Conservation (phyloP, 2,113 vertebrate species). For the Sisor rabdophorus region DNA sequence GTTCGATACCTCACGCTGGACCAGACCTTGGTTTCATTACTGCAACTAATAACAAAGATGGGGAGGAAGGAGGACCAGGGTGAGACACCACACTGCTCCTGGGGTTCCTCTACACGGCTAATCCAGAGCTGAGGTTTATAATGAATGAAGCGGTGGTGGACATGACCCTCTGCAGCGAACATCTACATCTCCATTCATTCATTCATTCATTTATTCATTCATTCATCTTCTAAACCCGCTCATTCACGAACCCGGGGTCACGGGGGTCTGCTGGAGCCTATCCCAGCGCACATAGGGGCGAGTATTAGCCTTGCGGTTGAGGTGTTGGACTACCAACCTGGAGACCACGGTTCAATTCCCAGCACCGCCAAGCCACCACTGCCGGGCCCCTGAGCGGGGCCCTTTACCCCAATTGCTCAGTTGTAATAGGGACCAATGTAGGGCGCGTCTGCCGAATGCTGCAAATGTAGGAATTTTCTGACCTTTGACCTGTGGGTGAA, state of each 20-base stretch:
- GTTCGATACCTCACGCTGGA: slow-evolving; percentile 12
- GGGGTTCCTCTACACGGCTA: slow-evolving; percentile 38
- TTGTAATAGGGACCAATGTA: too few relatives aligned
- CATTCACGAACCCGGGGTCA: slow-evolving; percentile 55
- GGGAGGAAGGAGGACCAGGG: slow-evolving; percentile 22
- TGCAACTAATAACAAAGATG: slow-evolving; percentile 29
- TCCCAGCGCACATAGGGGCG: too few relatives aligned
- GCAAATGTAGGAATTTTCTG: too few relatives aligned
- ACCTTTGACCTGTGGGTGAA: not conserved
- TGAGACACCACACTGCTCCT: not conserved
- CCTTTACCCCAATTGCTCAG: too few relatives aligned
- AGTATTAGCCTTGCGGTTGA: too few relatives aligned
- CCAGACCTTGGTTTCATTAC: slow-evolving; percentile 33
- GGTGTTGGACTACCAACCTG: too few relatives aligned
- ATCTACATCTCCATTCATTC: slow-evolving; percentile 53
- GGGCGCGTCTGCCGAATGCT: too few relatives aligned
- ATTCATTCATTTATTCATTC: too few relatives aligned
- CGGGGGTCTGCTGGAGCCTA: too few relatives aligned
- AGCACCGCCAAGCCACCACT: too few relatives aligned
- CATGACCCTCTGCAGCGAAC: slow-evolving; percentile 51
- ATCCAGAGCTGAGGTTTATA: slow-evolving; percentile 53
- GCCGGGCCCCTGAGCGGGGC: too few relatives aligned
- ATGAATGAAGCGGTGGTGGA: slow-evolving; percentile 59
- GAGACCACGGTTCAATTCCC: too few relatives aligned
- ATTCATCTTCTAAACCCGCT: slow-evolving; percentile 31